Evolutionary conservation across 2,797 vertebrate genomes (phyloP), one percentile per base, ranked within the genome.

Genomic region (Acropternis orthonyx): DNA sequence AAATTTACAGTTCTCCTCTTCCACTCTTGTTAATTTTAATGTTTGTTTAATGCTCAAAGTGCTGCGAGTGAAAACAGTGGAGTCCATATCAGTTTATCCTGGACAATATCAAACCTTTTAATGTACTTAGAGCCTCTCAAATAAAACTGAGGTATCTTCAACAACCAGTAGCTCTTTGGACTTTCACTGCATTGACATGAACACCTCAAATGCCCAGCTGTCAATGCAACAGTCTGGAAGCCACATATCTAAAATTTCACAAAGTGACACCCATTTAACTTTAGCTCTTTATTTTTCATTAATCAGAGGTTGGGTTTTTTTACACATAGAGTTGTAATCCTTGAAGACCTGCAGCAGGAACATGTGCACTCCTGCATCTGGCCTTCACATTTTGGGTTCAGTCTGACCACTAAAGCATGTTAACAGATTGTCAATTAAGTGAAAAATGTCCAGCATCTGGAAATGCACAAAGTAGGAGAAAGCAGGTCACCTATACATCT

Each of bases 41-140:
- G 12, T 59, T 76, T 74, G 28, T 77, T 85, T 65, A 14, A 1
- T 23, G 32, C 44, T 74, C 37, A 9, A 41, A 76, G 43, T 63
- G 44, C 90, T 80, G 51, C 21, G 30, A 44, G n/a, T 56, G 86
- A 14, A 52, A n/a, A 22, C 13, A 62, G 0, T 14, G 15, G 28
- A 18, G 16, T 43, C 44, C 36, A 0, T 34, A 12, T 61, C 20
- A 49, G 19, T 73, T 59, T 63, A 14, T 87, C 39, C 37, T 73
- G 55, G n/a, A 12, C 46, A 56, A 2, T 66, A 12, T 32, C 37
- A 22, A 32, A 54, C 6, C 36, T 63, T 2, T 24, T 1, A 2
- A 12, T 59, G 34, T 8, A 7, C 54, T 89, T 52, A 39, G 26
- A 63, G 49, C 0, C 0, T 65, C 46, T 83, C 12, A 26, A 16